phyloP scores from a whole-genome alignment of 2,888 invertebrate genomes.

The Hartigia nigra region DNA sequence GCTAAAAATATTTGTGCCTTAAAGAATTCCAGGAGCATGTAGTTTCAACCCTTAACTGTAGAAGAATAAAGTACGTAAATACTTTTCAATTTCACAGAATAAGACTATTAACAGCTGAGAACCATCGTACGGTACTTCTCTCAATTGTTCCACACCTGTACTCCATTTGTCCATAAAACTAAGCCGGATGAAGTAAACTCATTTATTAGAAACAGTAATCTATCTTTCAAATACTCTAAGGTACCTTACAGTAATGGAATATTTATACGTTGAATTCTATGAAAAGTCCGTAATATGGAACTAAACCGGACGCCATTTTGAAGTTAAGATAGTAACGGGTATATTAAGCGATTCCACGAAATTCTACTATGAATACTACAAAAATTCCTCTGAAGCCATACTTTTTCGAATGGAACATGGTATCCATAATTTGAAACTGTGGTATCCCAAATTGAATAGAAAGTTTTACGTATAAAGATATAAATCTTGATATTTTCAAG shows the following conservation, averaged over 20 bases:
- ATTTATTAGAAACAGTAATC: background rate
- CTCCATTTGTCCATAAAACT: background rate
- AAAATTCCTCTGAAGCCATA: background rate
- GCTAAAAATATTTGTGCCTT: background rate
- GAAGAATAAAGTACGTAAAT: background rate
- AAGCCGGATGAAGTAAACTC: background rate
- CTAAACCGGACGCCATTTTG: background rate
- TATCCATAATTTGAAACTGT: no score
- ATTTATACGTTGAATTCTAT: no score
- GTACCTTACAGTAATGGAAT: no score
- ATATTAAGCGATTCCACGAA: background rate
- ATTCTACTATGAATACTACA: background rate
- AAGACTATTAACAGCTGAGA: background rate
- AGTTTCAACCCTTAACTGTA: background rate
- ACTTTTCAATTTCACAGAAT: background rate
- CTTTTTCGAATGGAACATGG: no score
- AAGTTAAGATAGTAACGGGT: background rate
- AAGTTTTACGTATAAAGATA: no score
- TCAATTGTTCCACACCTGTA: background rate
- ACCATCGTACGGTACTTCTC: background rate
- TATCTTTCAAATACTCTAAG: no score
- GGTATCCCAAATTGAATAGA: no score
- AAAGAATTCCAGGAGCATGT: no score
- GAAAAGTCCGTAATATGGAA: background rate
- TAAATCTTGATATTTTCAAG: no score